A percentile compares a stretch with the other conserved stretches of the same genome.
These are phyloP conservation scores for Heliangelus exortis DNA, from an alignment of 2,797 vertebrate species.

Conservation along the genomic window DNA sequence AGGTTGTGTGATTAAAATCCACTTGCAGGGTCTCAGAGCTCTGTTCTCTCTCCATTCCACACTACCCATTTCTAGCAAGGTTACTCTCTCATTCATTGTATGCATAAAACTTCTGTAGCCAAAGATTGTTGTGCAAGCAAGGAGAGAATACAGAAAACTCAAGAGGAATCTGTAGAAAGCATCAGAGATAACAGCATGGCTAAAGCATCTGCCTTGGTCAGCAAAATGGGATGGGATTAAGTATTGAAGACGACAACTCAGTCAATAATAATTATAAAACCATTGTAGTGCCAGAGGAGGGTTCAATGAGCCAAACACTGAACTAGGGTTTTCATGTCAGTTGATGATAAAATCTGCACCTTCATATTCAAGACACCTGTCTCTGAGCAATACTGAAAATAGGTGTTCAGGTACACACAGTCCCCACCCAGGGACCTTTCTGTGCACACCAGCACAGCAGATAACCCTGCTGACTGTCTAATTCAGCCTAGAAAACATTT, in stretches of 20 bases:
- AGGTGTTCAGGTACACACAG: not conserved
- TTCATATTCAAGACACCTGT: not conserved
- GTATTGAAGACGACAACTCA: not conserved
- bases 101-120: not conserved
- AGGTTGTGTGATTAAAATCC: not conserved
- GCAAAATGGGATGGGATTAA: not conserved
- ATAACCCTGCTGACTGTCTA: not conserved
- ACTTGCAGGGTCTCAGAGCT: not conserved
- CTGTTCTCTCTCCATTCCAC: not conserved
- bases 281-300: not conserved
- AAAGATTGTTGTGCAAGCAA: not conserved
- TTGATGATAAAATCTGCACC: not conserved
- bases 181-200: not conserved
- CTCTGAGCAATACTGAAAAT: not conserved
- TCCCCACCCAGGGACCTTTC: not conserved
- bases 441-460: not conserved
- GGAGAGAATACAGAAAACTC: conserved; percentile 2
- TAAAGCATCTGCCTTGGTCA: conserved; percentile 6
- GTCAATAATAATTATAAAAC: conserved; percentile 52
- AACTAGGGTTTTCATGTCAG: not conserved
- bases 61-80: not conserved
- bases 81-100: not conserved
- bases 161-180: not conserved
- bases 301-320: not conserved
- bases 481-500: not conserved